These are phyloP conservation scores for Pontoporia blainvillei DNA, from an alignment of 2,113 vertebrate genomes.

Conservation along the genomic window DNA sequence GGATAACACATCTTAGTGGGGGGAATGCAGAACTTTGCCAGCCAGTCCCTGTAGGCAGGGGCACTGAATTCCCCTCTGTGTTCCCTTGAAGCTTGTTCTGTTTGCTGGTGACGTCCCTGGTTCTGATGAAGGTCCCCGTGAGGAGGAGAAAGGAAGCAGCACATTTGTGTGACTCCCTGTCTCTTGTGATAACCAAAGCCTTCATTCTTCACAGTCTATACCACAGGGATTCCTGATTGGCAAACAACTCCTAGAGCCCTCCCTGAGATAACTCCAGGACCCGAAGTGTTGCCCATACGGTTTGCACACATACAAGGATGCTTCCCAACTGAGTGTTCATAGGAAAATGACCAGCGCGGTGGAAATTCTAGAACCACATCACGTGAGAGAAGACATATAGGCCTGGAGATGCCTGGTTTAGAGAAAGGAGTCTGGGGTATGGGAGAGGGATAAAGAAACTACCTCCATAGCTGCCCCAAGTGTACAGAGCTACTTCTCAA, in stretches of 20 bases:
- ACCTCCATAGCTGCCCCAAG: background rate
- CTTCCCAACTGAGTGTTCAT: background rate
- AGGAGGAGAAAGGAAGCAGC: background rate
- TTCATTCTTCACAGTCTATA: background rate
- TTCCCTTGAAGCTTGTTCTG: background rate
- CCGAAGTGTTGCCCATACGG: rapidly evolving
- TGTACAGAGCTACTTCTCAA: background rate
- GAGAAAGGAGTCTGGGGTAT: background rate
- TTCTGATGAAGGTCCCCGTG: background rate
- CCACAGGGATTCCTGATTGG: background rate
- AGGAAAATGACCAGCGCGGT: background rate
- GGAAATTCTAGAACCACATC: background rate
- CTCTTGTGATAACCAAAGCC: background rate
- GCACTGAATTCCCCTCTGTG: background rate
- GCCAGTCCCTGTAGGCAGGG: background rate
- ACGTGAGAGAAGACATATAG: background rate
- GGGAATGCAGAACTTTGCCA: background rate
- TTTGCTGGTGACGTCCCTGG: background rate
- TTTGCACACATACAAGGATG: background rate
- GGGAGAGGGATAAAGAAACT: background rate
- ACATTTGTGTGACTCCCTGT: background rate
- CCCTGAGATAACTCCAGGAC: background rate
- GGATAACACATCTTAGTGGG: background rate
- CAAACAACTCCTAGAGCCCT: background rate
- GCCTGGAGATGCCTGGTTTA: background rate